Base-by-base conservation (phyloP, 2,888 invertebrate genomes). In the Augochlorella aurata region DNA sequence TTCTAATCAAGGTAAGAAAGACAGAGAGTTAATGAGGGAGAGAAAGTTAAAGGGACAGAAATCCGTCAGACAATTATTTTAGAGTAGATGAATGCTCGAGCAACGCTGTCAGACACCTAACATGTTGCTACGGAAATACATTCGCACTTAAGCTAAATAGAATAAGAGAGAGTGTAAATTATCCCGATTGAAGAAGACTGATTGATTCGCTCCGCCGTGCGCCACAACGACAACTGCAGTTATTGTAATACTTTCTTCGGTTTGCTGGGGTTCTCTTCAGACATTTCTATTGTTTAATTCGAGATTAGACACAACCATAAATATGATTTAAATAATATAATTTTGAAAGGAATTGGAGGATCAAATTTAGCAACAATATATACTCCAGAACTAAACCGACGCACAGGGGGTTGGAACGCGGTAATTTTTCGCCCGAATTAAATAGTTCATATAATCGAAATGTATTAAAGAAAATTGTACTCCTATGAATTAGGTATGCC, bases 1-100 rank as follows among this genome's bases (percentile, higher is more conserved):
- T 58, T 50, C 50, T 81, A 84, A 84, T 87, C 47, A 68, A 82
- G 70, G 63, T 79, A 65, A 80, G 79, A 84, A 80, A 85, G 77
- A 84, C 79, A 80, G 79, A 82, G 77, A 83, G 74, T 38, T 82
- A 78, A 81, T 52, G 70, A 68, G 67, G 38, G 52, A 38, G 69
- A 82, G 49, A 78, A 69, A 77, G 73, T 65, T 16, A 54, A 77
- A 74, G 66, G 54, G 61, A 72, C 69, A 71, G 75, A 76, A 71
- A 77, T 66, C 16, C 24, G 63, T 49, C 67, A 44, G 71, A 82
- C 65, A 74, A 75, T 38, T 72, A 67, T 54, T 29, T 38, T 61
- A 76, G 49, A 69, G 54, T 67, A 29, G 52, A 50, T 83, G 61
- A 74, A 71, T 71, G 49, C 61, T 72, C 12, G 69, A 12, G 18